phyloP scores from a whole-genome alignment of 2,888 invertebrate genomes.

The Bellardia bayeri region DNA sequence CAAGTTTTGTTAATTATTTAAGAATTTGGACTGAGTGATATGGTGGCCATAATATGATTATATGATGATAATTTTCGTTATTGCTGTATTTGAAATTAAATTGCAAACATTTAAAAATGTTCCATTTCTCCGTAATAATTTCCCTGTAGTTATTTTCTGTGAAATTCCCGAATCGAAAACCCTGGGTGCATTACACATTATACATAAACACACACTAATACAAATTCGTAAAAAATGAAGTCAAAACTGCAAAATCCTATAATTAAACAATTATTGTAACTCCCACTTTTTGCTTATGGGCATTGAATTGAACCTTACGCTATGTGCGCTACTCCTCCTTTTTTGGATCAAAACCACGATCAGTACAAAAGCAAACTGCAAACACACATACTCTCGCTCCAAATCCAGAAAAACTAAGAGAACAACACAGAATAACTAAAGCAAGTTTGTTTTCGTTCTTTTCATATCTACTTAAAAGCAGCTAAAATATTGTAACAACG shows the following conservation, averaged over 20 bases:
- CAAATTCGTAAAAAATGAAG: slow-evolving; percentile 77
- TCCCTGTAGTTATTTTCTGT: too few species aligned
- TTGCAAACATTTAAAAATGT: too few species aligned
- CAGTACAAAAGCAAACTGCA: slow-evolving; percentile 73
- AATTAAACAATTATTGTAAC: slow-evolving; percentile 85
- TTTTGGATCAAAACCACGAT: slow-evolving; percentile 81
- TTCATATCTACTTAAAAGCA: slow-evolving; percentile 76
- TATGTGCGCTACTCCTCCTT: slow-evolving; percentile 84
- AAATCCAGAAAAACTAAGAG: slow-evolving; percentile 70
- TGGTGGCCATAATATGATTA: too few species aligned
- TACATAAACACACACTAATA: slow-evolving; percentile 43
- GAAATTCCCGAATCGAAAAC: too few species aligned
- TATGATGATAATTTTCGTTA: too few species aligned
- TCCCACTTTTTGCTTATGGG: slow-evolving; percentile 84
- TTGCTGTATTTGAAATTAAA: too few species aligned
- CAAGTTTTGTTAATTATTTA: too few species aligned
- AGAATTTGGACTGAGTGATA: too few species aligned
- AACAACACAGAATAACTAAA: slow-evolving; percentile 65
- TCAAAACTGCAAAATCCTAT: slow-evolving; percentile 84
- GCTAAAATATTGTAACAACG: slow-evolving; percentile 77
- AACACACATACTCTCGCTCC: slow-evolving; percentile 49
- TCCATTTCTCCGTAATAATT: too few species aligned
- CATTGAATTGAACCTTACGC: slow-evolving; percentile 81
- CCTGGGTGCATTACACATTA: slow-evolving; percentile 75
- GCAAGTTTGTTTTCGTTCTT: slow-evolving; percentile 69